These are phyloP conservation scores for Chrysolina americana DNA, from an alignment of 2,888 invertebrate genomes.

Conservation along the genomic window DNA sequence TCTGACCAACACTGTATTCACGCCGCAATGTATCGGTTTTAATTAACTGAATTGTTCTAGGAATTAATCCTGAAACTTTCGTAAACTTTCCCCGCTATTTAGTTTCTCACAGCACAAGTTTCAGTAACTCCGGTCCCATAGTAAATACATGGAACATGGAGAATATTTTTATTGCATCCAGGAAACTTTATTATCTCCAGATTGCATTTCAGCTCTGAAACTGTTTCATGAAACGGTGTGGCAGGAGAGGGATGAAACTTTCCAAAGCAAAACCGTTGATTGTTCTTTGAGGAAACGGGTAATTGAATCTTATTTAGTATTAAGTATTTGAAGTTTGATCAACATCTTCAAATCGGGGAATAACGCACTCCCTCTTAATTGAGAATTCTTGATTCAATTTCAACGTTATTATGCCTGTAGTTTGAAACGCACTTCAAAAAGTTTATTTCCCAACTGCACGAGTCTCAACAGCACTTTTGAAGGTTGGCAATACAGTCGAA, in stretches of 20 bases:
- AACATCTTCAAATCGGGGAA: too few species aligned
- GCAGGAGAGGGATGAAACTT: background rate
- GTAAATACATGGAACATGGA: constrained; percentile 1
- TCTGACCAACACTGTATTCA: background rate
- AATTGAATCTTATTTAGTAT: too few species aligned
- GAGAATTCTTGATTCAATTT: too few species aligned
- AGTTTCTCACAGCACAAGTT: constrained; percentile 14
- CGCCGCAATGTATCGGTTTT: constrained; percentile 15
- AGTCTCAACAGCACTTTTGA: too few species aligned
- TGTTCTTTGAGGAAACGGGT: background rate
- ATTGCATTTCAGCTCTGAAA: background rate
- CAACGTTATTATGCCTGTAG: too few species aligned
- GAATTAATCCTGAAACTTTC: constrained; percentile 25
- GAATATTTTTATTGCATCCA: constrained; percentile 4
- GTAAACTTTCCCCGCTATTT: constrained; percentile 13
- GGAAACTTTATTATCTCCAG: constrained; percentile 16
- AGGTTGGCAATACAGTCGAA: too few species aligned
- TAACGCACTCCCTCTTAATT: too few species aligned
- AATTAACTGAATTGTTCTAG: constrained; percentile 25
- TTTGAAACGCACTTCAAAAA: too few species aligned
- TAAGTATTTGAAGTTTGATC: too few species aligned
- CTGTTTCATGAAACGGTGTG: background rate
- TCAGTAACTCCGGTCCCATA: background rate
- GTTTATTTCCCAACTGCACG: too few species aligned
- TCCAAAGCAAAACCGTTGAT: background rate